Evolutionary conservation across 2,888 invertebrate genomes (phyloP).

Genomic region (Germaria angustata): DNA sequence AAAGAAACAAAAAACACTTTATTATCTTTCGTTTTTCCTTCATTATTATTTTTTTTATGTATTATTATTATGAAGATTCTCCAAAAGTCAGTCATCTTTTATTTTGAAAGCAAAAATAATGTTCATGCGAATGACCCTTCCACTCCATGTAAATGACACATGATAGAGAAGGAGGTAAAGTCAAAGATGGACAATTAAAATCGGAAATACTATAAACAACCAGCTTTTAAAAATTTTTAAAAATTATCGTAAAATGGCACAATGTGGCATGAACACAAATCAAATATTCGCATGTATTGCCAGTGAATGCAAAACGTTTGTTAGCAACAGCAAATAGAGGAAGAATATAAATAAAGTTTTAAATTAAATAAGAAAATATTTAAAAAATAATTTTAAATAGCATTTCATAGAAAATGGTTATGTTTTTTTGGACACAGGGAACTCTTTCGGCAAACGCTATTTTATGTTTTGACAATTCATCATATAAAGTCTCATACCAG

Average conservation of each 20-base stretch:
- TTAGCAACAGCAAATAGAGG: neutral
- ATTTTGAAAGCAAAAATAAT: slow-evolving; percentile 52
- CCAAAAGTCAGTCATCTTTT: slow-evolving; percentile 63
- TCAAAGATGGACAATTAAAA: slow-evolving; percentile 47
- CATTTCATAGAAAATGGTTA: no score
- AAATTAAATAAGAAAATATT: no score
- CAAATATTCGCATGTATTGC: neutral
- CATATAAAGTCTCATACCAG: no score
- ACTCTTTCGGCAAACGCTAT: no score
- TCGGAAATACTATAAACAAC: neutral
- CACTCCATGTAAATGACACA: neutral
- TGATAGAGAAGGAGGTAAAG: neutral
- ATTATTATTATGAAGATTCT: slow-evolving; percentile 37
- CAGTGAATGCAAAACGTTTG: neutral
- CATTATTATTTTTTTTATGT: neutral
- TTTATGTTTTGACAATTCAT: no score
- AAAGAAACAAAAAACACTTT: slow-evolving; percentile 42
- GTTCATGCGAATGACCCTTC: neutral
- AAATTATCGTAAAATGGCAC: neutral
- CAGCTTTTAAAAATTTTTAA: neutral
- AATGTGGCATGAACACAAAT: neutral
- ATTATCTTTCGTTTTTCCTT: slow-evolving; percentile 4
- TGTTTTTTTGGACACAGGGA: no score
- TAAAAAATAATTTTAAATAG: no score
- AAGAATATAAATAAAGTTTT: neutral